phyloP scores from a whole-genome alignment of 2,888 invertebrate species.

The Leucophenga maculata region DNA sequence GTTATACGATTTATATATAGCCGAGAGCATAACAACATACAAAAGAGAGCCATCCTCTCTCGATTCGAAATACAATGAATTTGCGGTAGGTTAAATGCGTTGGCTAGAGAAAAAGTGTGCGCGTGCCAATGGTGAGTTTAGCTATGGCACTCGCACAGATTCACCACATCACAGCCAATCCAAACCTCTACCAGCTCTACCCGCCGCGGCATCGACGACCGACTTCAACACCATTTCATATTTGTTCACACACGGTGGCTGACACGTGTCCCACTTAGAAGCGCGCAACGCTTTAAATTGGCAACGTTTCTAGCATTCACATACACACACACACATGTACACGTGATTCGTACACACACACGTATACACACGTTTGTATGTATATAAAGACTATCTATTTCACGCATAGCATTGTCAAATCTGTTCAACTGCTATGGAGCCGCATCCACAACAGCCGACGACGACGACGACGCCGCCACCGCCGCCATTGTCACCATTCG shows the following conservation, averaged over 20 bases:
- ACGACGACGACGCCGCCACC: too few species aligned
- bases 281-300: constrained; percentile 13
- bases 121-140: constrained; percentile 60
- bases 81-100: not conserved
- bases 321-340: not conserved
- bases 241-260: constrained; percentile 27
- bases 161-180: constrained; percentile 23
- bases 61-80: too few species aligned
- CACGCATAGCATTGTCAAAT: not conserved
- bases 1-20: too few species aligned
- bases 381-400: not conserved
- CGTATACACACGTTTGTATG: too few species aligned
- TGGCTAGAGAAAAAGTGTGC: constrained; percentile 30
- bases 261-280: constrained; percentile 24
- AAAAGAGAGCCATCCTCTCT: constrained; percentile 21
- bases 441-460: too few species aligned
- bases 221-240: too few species aligned
- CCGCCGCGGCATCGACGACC: not conserved
- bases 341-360: not conserved
- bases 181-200: not conserved
- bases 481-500: too few species aligned
- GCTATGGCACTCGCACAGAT: constrained; percentile 40
- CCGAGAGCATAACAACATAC: constrained; percentile 8
- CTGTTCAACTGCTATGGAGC: not conserved
- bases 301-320: constrained; percentile 16